Evolutionary conservation across 2,888 invertebrate genomes (phyloP), one percentile per base, ranked within the genome.

Genomic region (Hydrotaea diabolus): DNA sequence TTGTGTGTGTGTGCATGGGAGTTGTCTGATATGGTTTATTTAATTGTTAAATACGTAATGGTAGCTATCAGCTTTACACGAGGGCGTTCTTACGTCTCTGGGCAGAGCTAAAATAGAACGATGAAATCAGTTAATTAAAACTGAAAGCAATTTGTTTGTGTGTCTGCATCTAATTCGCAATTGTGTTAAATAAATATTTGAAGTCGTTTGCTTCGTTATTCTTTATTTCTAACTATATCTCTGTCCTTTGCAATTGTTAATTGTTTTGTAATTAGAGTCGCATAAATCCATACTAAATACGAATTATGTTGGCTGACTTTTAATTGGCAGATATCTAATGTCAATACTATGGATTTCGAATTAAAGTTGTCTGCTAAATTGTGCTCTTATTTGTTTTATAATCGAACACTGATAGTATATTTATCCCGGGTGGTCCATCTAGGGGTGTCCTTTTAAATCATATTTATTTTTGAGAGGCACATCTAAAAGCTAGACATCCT

Each of bases 101-200:
- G 15, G 17, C 23, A 59, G 59, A 5, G 11, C 26, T 26, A 59
- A 26, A 26, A 64, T 39, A 4, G 15, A 26, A 62, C 31, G 59
- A n/a, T n/a, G n/a, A 62, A 23, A n/a, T 62, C 31, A 31, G 64
- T 36, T 64, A 64, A 64, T 39, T 39, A 64, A 36, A n/a, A 64
- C 17, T 17, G 9, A 57, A 57, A 57, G 55, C 55, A 57, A 17
- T 57, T 21, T 15, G 9, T 31, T 4, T 31, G 31, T 39, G 39
- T 39, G 39, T 8, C 7, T 13, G 39, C 9, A 39, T 39, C 1
- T 39, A 3, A 8, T 1, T 39, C 39, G 2, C 13, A 39, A 39
- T 49, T 13, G 2, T 49, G n/a, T 49, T 49, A n/a, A 49, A 49
- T 49, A 49, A 13, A 49, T 49, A 49, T 15, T 49, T 49, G 49